Evolutionary conservation across 2,888 invertebrate species (phyloP), one percentile per base, ranked within the genome.

Genomic region (Chloroclystis v-ata): DNA sequence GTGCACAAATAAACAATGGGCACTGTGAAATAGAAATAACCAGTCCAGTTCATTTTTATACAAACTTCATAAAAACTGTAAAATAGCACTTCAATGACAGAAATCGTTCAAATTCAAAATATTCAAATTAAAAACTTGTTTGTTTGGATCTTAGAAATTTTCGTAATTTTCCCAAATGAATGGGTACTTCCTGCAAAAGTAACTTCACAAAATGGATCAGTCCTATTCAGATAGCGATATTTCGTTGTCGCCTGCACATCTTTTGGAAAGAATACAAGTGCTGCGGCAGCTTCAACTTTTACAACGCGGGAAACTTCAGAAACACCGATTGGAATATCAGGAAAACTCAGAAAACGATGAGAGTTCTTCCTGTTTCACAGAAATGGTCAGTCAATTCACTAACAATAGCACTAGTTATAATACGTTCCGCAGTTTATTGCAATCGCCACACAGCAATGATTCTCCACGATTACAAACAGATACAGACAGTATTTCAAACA

Each of bases 271-370:
- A 14, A 67, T 87, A 43, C 82, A 84, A 69, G 66, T 81, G 41
- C 60, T 87, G 33, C 71, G 85, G 29, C 84, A 82, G 52, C 61
- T 84, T 35, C 86, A 86, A 62, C 51, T 83, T 28, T 48, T 85
- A 46, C 85, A 86, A 60, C 82, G 81, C 69, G 82, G 79, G 65
- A 86, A 86, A 72, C 67, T 87, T 29, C 78, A 82, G 59, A 82
- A 82, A 68, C 85, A 86, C 51, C 73, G 73, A 24, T 68, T 78
- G 51, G 68, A 80, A 33, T 82, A 78, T 47, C 72, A 77, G 56
- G 78, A 78, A 47, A 70, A 70, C 13, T 63, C 80, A 32, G 80
- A 79, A 66, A 72, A 66, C 43, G 62, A 79, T 33, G 81, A 78
- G 65, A 72, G 66, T 39, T 73, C 82, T 2, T 74, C 80, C 7